Evolutionary conservation across 2,888 invertebrate species (phyloP).

Genomic region (Ecliptopera silaceata): DNA sequence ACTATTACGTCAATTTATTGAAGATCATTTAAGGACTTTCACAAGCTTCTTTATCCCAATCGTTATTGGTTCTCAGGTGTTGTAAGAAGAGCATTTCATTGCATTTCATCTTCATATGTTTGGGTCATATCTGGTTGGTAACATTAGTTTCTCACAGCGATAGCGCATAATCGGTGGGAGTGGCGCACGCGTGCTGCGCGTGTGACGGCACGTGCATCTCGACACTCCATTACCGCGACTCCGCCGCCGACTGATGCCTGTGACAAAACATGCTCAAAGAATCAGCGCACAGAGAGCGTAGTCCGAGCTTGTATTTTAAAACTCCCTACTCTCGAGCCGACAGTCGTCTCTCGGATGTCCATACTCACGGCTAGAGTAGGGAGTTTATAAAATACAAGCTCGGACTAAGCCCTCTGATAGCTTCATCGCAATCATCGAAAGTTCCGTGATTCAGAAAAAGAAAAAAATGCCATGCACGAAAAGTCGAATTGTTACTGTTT

Average conservation of each 20-base stretch:
- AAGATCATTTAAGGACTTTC: conserved; percentile 2
- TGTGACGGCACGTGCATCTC: conserved; percentile 46
- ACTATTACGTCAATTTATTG: conserved; percentile 7
- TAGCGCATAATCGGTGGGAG: conserved; percentile 78
- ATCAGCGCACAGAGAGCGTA: conserved; percentile 7
- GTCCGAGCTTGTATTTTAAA: too few species aligned
- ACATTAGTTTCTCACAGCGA: conserved; percentile 61
- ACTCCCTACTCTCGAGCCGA: too few species aligned
- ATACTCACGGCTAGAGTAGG: too few species aligned
- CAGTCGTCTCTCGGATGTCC: too few species aligned
- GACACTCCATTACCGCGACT: conserved; percentile 76
- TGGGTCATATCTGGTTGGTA: conserved; percentile 17
- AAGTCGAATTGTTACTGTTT: too few species aligned
- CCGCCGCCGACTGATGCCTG: conserved; percentile 51
- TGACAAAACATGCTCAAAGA: conserved; percentile 55
- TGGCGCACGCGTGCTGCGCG: conserved; percentile 51
- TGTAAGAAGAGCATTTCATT: too few species aligned
- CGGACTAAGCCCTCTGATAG: too few species aligned
- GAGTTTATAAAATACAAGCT: not conserved
- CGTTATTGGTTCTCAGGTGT: too few species aligned
- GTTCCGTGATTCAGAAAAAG: too few species aligned
- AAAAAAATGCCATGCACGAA: too few species aligned
- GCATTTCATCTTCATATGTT: not conserved
- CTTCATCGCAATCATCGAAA: too few species aligned
- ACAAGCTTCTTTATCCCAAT: not conserved